Conservation (phyloP, 2,888 invertebrate species). For the Atherix ibis region DNA sequence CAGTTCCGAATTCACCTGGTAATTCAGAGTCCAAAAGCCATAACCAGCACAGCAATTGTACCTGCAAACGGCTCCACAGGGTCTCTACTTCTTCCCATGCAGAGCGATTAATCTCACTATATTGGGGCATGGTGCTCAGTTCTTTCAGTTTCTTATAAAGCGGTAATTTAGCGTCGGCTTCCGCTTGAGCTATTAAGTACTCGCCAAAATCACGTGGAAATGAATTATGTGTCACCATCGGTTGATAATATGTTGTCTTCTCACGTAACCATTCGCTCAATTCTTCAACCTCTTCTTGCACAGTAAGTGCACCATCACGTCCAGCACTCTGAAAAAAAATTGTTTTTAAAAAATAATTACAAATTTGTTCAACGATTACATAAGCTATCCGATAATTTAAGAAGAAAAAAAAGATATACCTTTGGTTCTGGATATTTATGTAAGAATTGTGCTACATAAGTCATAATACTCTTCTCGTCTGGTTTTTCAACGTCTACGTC, state of each 20-base stretch:
- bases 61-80: slow-evolving; percentile 67
- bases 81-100: slow-evolving; percentile 72
- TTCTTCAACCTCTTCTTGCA: slow-evolving; percentile 67
- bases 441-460: slow-evolving; percentile 94
- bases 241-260: slow-evolving; percentile 59
- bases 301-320: slow-evolving; percentile 55
- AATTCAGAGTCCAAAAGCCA: slow-evolving; percentile 74
- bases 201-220: slow-evolving; percentile 67
- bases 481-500: slow-evolving; percentile 92
- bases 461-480: slow-evolving; percentile 96
- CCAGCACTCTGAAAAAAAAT: slow-evolving; percentile 46
- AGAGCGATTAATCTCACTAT: slow-evolving; percentile 65
- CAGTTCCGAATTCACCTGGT: slow-evolving; percentile 69
- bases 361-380: too few relatives aligned
- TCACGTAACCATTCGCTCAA: slow-evolving; percentile 69
- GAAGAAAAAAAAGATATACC: too few relatives aligned
- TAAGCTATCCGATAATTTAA: too few relatives aligned
- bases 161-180: slow-evolving; percentile 55
- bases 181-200: slow-evolving; percentile 60
- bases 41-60: slow-evolving; percentile 70
- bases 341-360: slow-evolving; percentile 1
- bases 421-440: slow-evolving; percentile 87
- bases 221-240: slow-evolving; percentile 57
- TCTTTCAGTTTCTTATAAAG: slow-evolving; percentile 63
- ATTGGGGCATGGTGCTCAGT: too few relatives aligned